phyloP scores from a whole-genome alignment of 35 echinoderm and acorn worm species.

The Acanthaster planci region DNA sequence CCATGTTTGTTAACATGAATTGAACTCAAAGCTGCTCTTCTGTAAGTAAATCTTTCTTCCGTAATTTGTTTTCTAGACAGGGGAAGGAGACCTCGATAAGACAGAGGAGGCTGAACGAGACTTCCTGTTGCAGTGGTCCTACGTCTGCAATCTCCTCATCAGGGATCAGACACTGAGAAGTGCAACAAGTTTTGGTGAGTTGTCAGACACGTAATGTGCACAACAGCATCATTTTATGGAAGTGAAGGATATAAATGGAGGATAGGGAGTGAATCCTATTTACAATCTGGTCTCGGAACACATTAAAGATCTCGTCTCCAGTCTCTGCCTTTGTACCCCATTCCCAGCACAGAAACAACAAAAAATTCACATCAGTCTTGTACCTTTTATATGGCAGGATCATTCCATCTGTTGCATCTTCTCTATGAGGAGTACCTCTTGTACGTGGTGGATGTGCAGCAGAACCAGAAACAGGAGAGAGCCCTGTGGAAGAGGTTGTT shows the following conservation, averaged over 20 bases:
- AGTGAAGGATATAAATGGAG: no score
- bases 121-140: constrained; percentile 68
- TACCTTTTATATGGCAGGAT: constrained; percentile 30
- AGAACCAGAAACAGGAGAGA: constrained; percentile 56
- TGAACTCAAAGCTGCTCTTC: no score
- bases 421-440: constrained; percentile 83
- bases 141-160: constrained; percentile 73
- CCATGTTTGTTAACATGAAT: no score
- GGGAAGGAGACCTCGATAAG: not conserved
- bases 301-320: no score
- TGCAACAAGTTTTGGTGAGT: constrained; percentile 85
- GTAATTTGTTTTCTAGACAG: constrained; percentile 2
- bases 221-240: no score
- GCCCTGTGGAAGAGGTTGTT: constrained; percentile 58
- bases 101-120: constrained; percentile 24
- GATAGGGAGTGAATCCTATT: no score
- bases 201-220: not conserved
- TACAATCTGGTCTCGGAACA: no score
- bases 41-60: no score
- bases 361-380: no score
- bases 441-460: constrained; percentile 63
- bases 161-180: constrained; percentile 85
- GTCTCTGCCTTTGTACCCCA: no score
- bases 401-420: constrained; percentile 78
- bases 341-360: no score